phyloP scores from a whole-genome alignment of 2,888 invertebrate species.

The Xylocampa areola region DNA sequence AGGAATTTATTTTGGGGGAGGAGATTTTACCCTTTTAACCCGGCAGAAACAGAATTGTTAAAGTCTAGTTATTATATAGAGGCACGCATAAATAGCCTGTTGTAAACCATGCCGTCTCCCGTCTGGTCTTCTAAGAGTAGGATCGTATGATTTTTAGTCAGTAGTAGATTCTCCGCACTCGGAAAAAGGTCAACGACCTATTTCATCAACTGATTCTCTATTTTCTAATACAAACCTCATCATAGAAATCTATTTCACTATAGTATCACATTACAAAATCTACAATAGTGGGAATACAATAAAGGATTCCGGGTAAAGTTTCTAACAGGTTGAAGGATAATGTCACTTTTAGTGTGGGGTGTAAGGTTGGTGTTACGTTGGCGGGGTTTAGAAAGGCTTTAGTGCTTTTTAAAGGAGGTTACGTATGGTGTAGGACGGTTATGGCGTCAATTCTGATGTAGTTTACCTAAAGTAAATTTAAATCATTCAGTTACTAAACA shows the following conservation, averaged over 20 bases:
- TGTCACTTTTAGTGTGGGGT: accelerated
- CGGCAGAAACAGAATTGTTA: too few relatives aligned
- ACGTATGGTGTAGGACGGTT: background rate
- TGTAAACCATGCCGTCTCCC: too few relatives aligned
- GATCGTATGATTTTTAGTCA: too few relatives aligned
- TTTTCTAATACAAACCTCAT: slow-evolving; percentile 21
- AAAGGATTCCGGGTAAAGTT: slow-evolving; percentile 21
- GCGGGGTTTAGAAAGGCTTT: background rate
- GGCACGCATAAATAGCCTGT: too few relatives aligned
- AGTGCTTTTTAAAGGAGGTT: slow-evolving; percentile 7
- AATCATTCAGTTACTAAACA: too few relatives aligned
- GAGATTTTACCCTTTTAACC: too few relatives aligned
- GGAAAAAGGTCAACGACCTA: background rate
- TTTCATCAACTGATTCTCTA: background rate
- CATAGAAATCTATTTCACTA: slow-evolving; percentile 18
- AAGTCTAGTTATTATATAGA: too few relatives aligned
- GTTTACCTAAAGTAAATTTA: too few relatives aligned
- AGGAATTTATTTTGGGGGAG: too few relatives aligned
- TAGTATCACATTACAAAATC: slow-evolving; percentile 23
- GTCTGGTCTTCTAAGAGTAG: too few relatives aligned
- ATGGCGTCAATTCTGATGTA: too few relatives aligned
- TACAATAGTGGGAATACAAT: slow-evolving; percentile 31
- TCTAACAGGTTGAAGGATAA: slow-evolving; percentile 11
- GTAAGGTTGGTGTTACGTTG: slow-evolving; percentile 4
- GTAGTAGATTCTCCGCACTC: too few relatives aligned